phyloP scores from a whole-genome alignment of 2,888 invertebrate genomes.

The Escarpia spicata region DNA sequence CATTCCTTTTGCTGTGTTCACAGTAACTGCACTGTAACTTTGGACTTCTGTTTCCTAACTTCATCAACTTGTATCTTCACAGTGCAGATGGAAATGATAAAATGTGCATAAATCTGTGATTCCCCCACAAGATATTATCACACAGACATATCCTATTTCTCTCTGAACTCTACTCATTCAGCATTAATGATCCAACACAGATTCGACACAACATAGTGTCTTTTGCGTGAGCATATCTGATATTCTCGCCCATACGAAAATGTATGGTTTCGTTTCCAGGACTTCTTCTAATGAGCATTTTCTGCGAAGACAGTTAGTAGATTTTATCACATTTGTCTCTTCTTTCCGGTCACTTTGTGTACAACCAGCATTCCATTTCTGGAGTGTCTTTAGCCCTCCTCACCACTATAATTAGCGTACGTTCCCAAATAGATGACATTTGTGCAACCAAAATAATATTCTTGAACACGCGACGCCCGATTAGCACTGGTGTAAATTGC shows the following conservation, averaged over 20 bases:
- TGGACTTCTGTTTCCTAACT: neutral
- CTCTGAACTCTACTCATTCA: neutral
- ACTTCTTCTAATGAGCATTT: neutral
- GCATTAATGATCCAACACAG: neutral
- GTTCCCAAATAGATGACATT: neutral
- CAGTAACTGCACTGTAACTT: neutral
- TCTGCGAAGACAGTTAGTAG: neutral
- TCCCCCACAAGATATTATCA: neutral
- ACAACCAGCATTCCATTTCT: neutral
- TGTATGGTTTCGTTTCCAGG: neutral
- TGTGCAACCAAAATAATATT: neutral
- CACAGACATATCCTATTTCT: neutral
- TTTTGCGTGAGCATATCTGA: neutral
- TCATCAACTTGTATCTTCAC: neutral
- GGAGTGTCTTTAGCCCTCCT: neutral
- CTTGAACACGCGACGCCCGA: neutral
- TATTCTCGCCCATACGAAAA: neutral
- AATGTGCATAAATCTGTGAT: neutral
- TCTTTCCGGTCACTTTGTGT: neutral
- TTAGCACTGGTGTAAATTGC: constrained; percentile 8
- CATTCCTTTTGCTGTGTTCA: neutral
- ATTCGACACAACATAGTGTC: neutral
- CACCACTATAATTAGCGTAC: neutral
- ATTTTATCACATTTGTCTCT: neutral
- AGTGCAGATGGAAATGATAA: neutral